Percentiles rank a stretch among this genome's conserved stretches.
phyloP scores from a whole-genome alignment of 2,888 invertebrate genomes.

The Mantis religiosa region DNA sequence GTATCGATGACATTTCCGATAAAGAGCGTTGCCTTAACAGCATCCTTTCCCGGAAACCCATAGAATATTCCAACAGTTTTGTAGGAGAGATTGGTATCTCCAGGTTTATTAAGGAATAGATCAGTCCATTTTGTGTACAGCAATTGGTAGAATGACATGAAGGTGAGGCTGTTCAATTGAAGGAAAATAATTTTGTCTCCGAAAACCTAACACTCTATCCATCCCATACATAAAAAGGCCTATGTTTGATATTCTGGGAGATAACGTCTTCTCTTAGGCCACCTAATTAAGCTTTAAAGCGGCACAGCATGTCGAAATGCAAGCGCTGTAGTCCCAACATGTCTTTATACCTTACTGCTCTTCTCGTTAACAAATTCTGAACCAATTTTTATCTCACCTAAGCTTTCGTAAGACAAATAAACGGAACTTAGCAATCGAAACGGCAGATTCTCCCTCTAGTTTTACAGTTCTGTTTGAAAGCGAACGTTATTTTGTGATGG shows the following conservation, averaged over 20 bases:
- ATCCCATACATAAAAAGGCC: neutral
- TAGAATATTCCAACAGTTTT: neutral
- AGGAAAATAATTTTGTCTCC: neutral
- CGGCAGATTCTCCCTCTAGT: too few relatives aligned
- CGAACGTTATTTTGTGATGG: too few relatives aligned
- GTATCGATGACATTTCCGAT: neutral
- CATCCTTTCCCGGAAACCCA: neutral
- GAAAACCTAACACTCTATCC: neutral
- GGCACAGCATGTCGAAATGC: neutral
- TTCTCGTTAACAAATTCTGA: neutral
- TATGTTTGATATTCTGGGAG: neutral
- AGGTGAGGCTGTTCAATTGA: neutral
- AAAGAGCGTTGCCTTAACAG: neutral
- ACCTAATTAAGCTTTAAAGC: neutral
- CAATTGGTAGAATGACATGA: neutral
- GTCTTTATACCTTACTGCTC: neutral
- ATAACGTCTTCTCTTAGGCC: neutral
- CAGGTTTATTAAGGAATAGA: neutral
- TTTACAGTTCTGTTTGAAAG: too few relatives aligned
- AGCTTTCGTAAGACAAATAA: neutral
- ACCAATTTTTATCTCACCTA: neutral
- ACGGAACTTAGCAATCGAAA: too few relatives aligned
- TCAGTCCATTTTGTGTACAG: neutral
- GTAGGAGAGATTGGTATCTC: neutral
- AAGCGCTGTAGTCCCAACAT: neutral